Evolutionary conservation across 2,888 invertebrate genomes (phyloP), one percentile per base, ranked within the genome.

Genomic region (Metellina segmentata): DNA sequence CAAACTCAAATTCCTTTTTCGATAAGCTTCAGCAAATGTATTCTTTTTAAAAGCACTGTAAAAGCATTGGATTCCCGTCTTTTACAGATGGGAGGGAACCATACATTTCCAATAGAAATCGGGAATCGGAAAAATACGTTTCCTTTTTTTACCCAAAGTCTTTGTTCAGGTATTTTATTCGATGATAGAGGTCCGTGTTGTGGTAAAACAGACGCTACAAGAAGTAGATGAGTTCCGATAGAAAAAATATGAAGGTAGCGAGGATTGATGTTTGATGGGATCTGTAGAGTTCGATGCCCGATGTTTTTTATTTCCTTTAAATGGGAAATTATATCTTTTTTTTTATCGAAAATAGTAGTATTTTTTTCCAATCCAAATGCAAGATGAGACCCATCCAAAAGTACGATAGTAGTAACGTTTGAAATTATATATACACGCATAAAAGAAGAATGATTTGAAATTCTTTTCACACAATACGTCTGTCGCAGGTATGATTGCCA

Each of bases 121-220:
- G 79, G 78, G 61, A 81, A 81, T 81, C 20, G 79, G 53, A 61
- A 81, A 79, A 79, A 81, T 61, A 19, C 13, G 79, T 61, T 61
- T 61, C 61, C 16, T 61, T 81, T 53, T 52, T 53, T 79, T 81
- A 53, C 19, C 61, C n/a, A 34, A 61, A 81, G 53, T 52, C 19
- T 34, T 53, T 79, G 61, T 79, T 81, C 34, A 81, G 79, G 53
- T 81, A 81, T 61, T 81, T 81, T 81, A 81, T 81, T 11, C 79
- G 61, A 81, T 81, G 53, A 61, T 61, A 81, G 53, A 77, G 49
- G 79, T 61, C n/a, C 61, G 53, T 19, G 79, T 20, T 81, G 79
- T 61, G 61, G 61, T 16, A 61, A 61, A 61, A 61, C 61, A 16
- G 16, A 11, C 11, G 11, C 61, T 16, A 61, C 61, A 61, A 16